phyloP scores from a whole-genome alignment of 2,888 invertebrate species.

The Polietes domitor region DNA sequence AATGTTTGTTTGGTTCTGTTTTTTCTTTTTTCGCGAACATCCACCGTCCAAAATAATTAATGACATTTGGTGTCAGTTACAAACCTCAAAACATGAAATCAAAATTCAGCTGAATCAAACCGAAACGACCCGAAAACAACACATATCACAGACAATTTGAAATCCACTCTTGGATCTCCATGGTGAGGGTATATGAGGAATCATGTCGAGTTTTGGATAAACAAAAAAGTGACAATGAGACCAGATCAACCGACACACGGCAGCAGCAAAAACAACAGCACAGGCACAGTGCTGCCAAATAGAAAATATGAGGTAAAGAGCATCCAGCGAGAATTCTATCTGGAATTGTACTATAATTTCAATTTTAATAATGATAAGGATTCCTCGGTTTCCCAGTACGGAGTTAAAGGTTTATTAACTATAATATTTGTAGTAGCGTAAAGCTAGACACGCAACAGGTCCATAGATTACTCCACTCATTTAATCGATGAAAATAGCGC shows the following conservation, averaged over 20 bases:
- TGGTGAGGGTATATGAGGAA: slow-evolving; percentile 14
- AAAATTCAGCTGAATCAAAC: slow-evolving; percentile 65
- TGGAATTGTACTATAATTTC: too few relatives aligned
- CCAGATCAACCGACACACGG: not conserved
- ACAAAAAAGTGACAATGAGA: slow-evolving; percentile 42
- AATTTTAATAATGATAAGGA: too few relatives aligned
- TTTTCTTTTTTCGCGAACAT: not conserved
- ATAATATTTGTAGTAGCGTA: too few relatives aligned
- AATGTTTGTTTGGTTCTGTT: slow-evolving; percentile 19
- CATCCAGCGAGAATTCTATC: too few relatives aligned
- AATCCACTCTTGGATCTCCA: not conserved
- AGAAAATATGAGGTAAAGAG: too few relatives aligned
- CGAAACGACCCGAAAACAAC: slow-evolving; percentile 41
- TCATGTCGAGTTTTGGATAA: slow-evolving; percentile 48
- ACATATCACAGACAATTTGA: slow-evolving; percentile 5
- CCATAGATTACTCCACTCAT: too few relatives aligned
- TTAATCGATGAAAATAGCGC: too few relatives aligned
- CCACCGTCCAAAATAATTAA: slow-evolving; percentile 72
- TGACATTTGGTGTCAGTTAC: slow-evolving; percentile 77
- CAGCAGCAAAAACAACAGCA: not conserved
- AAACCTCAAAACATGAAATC: slow-evolving; percentile 77
- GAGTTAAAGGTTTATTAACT: too few relatives aligned
- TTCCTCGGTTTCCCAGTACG: too few relatives aligned
- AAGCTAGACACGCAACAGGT: too few relatives aligned
- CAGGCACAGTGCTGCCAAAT: not conserved